phyloP scores from a whole-genome alignment of 2,888 invertebrate species.

The Cantharis rufa region DNA sequence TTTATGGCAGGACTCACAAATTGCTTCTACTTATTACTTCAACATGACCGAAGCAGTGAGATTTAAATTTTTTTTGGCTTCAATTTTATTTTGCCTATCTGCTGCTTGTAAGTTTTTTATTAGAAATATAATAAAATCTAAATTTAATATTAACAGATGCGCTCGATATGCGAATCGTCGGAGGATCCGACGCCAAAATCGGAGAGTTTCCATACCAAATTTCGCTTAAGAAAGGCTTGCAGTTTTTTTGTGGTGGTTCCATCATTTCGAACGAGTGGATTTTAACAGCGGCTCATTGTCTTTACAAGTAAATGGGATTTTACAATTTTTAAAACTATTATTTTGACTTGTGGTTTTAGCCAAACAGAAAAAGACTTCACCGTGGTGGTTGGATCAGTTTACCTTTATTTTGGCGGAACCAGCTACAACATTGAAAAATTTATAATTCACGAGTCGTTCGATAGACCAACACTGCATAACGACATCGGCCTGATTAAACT shows the following conservation, averaged over 20 bases:
- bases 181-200: neutral
- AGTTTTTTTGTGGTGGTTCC: neutral
- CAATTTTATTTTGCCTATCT: neutral
- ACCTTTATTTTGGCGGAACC: neutral
- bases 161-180: neutral
- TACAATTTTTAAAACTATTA: neutral
- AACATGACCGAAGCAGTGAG: neutral
- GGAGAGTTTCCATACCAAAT: neutral
- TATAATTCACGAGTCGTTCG: neutral
- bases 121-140: neutral
- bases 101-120: neutral
- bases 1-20: neutral
- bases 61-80: neutral
- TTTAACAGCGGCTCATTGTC: neutral
- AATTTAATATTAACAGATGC: neutral
- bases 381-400: neutral
- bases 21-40: neutral
- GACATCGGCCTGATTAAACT: neutral
- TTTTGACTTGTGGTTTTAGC: neutral
- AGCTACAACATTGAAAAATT: neutral
- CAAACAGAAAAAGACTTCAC: neutral
- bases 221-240: neutral
- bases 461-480: neutral
- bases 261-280: neutral
- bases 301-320: neutral